Conservation (phyloP, 2,113 vertebrate genomes). For the Callaeas wilsoni region DNA sequence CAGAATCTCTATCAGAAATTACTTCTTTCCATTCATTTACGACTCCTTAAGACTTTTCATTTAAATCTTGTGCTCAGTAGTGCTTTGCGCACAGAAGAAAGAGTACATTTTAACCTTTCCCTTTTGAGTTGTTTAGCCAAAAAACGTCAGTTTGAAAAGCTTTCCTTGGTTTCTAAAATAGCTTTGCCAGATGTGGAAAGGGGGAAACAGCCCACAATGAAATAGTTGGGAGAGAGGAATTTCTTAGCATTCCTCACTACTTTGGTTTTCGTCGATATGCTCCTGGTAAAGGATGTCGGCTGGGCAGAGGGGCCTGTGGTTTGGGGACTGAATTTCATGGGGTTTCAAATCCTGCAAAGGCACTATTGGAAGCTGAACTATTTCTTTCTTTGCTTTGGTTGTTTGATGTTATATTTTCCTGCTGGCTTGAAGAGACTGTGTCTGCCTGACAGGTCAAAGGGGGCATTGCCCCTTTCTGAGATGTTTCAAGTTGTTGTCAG, state of each 20-base stretch:
- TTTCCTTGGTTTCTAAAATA: constrained; percentile 40
- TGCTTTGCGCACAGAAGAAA: not conserved
- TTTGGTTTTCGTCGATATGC: not conserved
- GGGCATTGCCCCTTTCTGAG: not conserved
- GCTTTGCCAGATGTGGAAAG: constrained; percentile 46
- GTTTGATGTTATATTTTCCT: constrained; percentile 16
- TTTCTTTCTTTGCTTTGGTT: constrained; percentile 33
- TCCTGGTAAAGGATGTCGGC: not conserved
- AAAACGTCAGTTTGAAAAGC: not conserved
- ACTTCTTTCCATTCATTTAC: not conserved
- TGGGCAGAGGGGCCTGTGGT: not conserved
- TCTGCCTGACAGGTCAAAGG: not conserved
- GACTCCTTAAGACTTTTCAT: not conserved
- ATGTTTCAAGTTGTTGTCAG: not conserved
- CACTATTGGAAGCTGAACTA: not conserved
- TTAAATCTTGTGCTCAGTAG: not conserved
- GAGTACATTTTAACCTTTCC: not conserved
- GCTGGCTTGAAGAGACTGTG: not conserved
- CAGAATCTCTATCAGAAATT: not conserved
- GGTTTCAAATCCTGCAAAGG: not conserved
- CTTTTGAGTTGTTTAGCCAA: not conserved
- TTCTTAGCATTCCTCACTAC: not conserved
- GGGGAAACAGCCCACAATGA: not conserved
- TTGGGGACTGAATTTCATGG: not conserved
- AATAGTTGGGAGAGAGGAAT: constrained; percentile 2